Evolutionary conservation across 2,113 vertebrate species (phyloP).

Genomic region (Numenius arquata): DNA sequence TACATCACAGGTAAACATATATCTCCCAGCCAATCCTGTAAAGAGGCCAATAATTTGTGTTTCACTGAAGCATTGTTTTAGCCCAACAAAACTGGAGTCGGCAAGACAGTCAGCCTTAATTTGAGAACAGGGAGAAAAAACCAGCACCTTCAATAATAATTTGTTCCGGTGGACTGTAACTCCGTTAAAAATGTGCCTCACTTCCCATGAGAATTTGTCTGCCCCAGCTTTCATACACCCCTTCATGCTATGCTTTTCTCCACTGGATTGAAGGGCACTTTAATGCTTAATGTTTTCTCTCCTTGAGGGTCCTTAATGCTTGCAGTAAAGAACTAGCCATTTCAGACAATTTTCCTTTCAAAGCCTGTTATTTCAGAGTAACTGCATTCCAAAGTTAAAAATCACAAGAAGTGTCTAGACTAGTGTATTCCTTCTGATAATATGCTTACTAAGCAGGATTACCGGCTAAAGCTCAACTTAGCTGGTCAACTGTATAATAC

Average conservation of each 20-base stretch:
- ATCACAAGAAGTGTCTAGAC: constrained; percentile 53
- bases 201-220: background rate
- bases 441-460: constrained; percentile 31
- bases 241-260: background rate
- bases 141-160: background rate
- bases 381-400: constrained; percentile 42
- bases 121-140: background rate
- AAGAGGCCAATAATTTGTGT: background rate
- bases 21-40: background rate
- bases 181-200: background rate
- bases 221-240: background rate
- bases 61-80: background rate
- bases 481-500: constrained; percentile 40
- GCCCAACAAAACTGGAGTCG: background rate
- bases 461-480: constrained; percentile 43
- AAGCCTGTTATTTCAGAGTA: constrained; percentile 58
- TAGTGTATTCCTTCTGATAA: background rate
- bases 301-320: constrained; percentile 1
- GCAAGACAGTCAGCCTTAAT: background rate
- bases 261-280: background rate
- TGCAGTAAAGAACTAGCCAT: constrained; percentile 20
- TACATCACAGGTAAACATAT: background rate
- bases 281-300: background rate
- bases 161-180: background rate
- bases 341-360: constrained; percentile 55